Conservation (phyloP, 2,113 vertebrate species). For the Pandion haliaetus region DNA sequence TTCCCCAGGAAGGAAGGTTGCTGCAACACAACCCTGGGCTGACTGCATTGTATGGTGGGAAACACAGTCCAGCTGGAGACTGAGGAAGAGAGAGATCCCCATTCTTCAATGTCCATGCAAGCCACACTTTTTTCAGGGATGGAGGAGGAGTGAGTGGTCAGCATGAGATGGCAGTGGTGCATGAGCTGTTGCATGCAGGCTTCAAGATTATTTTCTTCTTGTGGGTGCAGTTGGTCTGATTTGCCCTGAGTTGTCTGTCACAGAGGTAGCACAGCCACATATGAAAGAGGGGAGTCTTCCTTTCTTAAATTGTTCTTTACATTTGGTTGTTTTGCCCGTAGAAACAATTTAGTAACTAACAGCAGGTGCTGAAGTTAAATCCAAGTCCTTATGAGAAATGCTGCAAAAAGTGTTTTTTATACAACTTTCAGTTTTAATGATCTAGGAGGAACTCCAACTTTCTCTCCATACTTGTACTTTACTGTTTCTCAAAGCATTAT, state of each 20-base stretch:
- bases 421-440: neutral
- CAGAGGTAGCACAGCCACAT: rapidly evolving
- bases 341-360: neutral
- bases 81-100: neutral
- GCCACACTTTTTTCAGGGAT: neutral
- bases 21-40: neutral
- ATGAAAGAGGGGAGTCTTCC: neutral
- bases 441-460: neutral
- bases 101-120: neutral
- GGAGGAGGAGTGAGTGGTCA: neutral
- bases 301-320: neutral
- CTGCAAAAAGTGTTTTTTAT: neutral
- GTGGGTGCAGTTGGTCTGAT: neutral
- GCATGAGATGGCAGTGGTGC: neutral
- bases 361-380: neutral
- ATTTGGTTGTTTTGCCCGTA: neutral
- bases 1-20: neutral
- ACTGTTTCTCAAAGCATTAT: neutral
- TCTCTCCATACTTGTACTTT: neutral
- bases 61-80: neutral
- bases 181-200: neutral
- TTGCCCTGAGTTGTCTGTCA: neutral
- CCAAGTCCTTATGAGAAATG: neutral
- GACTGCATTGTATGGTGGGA: neutral
- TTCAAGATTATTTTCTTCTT: neutral